These are phyloP conservation scores for Metopia argyrocephala DNA, from an alignment of 2,888 invertebrate genomes.

Conservation along the genomic window DNA sequence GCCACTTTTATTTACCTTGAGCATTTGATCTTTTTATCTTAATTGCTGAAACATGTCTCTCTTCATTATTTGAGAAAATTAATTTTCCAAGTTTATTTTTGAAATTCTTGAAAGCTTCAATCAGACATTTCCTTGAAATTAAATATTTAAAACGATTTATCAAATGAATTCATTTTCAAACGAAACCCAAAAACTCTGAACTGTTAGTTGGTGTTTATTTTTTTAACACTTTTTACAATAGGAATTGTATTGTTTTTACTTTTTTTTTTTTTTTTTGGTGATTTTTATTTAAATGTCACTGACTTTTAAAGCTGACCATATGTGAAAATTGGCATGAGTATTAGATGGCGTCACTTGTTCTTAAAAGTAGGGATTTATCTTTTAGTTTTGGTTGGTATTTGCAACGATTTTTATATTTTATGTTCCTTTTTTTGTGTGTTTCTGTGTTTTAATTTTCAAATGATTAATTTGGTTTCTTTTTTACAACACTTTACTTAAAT, in stretches of 20 bases:
- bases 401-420: background rate
- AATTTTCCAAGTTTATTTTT: slow-evolving; percentile 3
- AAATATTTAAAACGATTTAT: slow-evolving; percentile 44
- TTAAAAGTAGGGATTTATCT: slow-evolving; percentile 17
- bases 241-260: background rate
- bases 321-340: background rate
- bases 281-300: slow-evolving; percentile 28
- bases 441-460: no score
- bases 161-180: slow-evolving; percentile 40
- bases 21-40: slow-evolving; percentile 12
- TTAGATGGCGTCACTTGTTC: slow-evolving; percentile 2
- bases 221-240: slow-evolving; percentile 1
- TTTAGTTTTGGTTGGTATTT: background rate
- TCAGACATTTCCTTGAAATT: slow-evolving; percentile 42
- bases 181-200: slow-evolving; percentile 22
- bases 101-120: background rate
- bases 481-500: background rate
- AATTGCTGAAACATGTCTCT: slow-evolving; percentile 38
- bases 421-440: no score
- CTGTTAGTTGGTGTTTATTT: background rate
- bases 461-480: slow-evolving; percentile 30
- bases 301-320: slow-evolving; percentile 4
- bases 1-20: background rate
- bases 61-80: slow-evolving; percentile 12
- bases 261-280: background rate